These are phyloP conservation scores for Lucifuga dentata DNA, from an alignment of 2,113 vertebrate species.

Conservation along the genomic window DNA sequence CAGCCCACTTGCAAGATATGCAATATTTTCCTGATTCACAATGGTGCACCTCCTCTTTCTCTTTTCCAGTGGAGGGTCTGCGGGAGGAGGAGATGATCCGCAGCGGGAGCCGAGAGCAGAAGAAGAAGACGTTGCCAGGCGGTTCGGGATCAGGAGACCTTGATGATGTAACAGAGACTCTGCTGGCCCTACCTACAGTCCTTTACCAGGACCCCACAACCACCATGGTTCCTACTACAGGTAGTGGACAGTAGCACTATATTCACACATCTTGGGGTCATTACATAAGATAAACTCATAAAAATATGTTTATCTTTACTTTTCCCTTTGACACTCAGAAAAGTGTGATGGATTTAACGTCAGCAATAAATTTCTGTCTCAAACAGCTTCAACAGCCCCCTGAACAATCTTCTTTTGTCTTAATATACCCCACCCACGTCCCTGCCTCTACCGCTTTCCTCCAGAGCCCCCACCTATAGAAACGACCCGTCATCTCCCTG, in stretches of 20 bases:
- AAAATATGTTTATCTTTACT: conserved; percentile 17
- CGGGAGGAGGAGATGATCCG: conserved; percentile 81
- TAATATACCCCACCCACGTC: conserved; percentile 8
- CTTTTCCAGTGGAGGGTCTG: conserved; percentile 70
- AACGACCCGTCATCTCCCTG: conserved; percentile 34
- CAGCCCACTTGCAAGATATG: too few species aligned
- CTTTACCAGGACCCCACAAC: conserved; percentile 68
- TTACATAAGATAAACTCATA: neutral
- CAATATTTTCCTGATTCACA: too few species aligned
- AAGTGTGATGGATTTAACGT: neutral
- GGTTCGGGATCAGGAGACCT: conserved; percentile 78
- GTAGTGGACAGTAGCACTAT: neutral
- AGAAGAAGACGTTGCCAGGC: conserved; percentile 70
- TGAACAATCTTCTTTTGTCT: conserved; percentile 36
- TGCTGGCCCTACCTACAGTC: conserved; percentile 69
- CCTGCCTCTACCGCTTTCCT: conserved; percentile 11
- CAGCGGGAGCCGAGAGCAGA: conserved; percentile 75
- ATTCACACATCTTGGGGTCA: neutral
- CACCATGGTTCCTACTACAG: conserved; percentile 12
- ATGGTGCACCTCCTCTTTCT: neutral
- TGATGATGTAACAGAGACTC: conserved; percentile 70
- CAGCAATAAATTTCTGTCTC: conserved; percentile 30
- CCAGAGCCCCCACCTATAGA: conserved; percentile 57
- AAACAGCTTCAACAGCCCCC: neutral
- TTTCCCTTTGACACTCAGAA: conserved; percentile 22